Percentiles rank a stretch among this genome's conserved stretches.
Conservation (phyloP, 1,140 invertebrate species). For the Drosophila repletoides region DNA sequence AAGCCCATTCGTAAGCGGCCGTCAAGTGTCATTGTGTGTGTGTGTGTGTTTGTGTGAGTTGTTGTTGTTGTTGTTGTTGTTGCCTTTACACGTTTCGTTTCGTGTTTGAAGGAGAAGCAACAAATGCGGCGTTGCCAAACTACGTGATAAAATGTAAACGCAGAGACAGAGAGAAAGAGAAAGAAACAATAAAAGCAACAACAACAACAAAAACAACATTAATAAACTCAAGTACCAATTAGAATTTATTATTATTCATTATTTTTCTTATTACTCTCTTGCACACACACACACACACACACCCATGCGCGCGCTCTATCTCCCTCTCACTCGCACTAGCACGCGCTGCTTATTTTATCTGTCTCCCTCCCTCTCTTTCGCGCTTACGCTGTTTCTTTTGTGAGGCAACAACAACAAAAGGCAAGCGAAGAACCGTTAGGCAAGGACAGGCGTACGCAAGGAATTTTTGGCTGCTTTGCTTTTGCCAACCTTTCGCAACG, state of each 20-base stretch:
- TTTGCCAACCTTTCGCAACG: constrained; percentile 22
- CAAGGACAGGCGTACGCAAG: constrained; percentile 35
- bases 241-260: constrained; percentile 79
- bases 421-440: constrained; percentile 10
- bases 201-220: not conserved
- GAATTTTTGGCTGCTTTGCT: constrained; percentile 28
- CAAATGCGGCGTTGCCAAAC: constrained; percentile 59
- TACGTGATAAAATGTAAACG: constrained; percentile 70
- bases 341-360: constrained; percentile 15
- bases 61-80: constrained; percentile 29
- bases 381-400: too few relatives aligned
- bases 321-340: not conserved
- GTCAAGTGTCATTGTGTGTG: constrained; percentile 40
- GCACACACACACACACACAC: constrained; percentile 19
- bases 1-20: constrained; percentile 52
- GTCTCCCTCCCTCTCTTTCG: constrained; percentile 19
- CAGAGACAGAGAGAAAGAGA: not conserved
- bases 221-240: constrained; percentile 54
- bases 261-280: constrained; percentile 50
- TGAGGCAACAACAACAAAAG: constrained; percentile 48
- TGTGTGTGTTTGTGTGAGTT: constrained; percentile 36
- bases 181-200: not conserved
- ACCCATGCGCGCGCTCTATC: not conserved
- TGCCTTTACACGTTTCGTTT: constrained; percentile 24
- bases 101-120: constrained; percentile 54